Conservation (phyloP, 2,888 invertebrate species). For the Ophion ventricosus region DNA sequence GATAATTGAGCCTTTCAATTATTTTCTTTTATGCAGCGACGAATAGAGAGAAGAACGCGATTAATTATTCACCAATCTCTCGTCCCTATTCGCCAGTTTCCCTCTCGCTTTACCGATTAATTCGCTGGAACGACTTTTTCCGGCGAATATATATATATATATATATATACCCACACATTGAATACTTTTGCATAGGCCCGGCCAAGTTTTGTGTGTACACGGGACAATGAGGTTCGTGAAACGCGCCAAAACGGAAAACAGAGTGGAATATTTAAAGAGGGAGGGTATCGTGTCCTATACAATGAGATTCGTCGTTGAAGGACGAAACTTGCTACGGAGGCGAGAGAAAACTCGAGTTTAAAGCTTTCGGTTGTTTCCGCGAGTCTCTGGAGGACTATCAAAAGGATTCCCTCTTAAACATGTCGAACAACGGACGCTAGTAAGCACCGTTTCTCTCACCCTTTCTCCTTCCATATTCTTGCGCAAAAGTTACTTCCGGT, state of each 20-base stretch:
- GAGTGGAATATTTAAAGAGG: conserved; percentile 68
- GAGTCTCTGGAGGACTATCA: conserved; percentile 60
- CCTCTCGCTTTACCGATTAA: conserved; percentile 49
- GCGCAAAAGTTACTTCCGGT: conserved; percentile 57
- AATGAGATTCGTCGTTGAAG: conserved; percentile 37
- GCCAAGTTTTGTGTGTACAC: conserved; percentile 64
- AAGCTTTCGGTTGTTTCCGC: conserved; percentile 45
- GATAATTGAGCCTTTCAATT: conserved; percentile 60
- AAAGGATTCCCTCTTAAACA: conserved; percentile 65
- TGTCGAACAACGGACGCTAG: conserved; percentile 43
- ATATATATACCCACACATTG: conserved; percentile 7
- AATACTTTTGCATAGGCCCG: conserved; percentile 37
- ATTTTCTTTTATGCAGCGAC: conserved; percentile 57
- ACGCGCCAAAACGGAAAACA: conserved; percentile 67
- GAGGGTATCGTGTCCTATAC: conserved; percentile 35
- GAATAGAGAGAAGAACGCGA: conserved; percentile 34
- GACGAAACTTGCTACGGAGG: conserved; percentile 18
- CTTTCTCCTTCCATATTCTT: conserved; percentile 21
- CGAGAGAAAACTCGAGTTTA: conserved; percentile 36
- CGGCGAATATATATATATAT: background rate
- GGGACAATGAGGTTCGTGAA: conserved; percentile 62
- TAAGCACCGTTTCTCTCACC: conserved; percentile 10
- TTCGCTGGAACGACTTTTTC: conserved; percentile 65
- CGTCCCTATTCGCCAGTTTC: conserved; percentile 20
- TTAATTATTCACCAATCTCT: conserved; percentile 63